These are phyloP conservation scores for Callorhinus ursinus DNA, from an alignment of 2,113 vertebrate species.

Conservation along the genomic window DNA sequence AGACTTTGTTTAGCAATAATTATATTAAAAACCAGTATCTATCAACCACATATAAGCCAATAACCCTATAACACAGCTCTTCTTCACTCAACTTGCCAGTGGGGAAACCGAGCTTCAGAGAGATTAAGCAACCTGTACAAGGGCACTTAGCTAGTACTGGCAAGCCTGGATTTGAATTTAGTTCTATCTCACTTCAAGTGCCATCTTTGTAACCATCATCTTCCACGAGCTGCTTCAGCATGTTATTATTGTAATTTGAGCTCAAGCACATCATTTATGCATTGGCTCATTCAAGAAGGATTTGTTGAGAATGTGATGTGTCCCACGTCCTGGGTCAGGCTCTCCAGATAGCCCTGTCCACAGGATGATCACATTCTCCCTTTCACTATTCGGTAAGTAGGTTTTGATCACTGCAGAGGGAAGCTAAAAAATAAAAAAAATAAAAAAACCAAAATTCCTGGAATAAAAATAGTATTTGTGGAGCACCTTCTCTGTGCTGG, in stretches of 20 bases:
- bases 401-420: neutral
- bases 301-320: neutral
- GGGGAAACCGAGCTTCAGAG: neutral
- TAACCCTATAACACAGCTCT: neutral
- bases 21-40: neutral
- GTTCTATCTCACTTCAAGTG: neutral
- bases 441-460: neutral
- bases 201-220: neutral
- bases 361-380: too few relatives aligned
- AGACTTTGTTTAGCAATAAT: neutral
- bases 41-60: neutral
- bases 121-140: neutral
- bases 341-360: neutral
- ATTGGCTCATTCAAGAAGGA: neutral
- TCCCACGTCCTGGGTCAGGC: rapidly evolving
- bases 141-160: too few relatives aligned
- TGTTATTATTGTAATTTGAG: neutral
- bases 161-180: neutral
- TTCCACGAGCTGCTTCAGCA: rapidly evolving
- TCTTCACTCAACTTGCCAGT: neutral
- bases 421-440: too few relatives aligned
- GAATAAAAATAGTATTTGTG: neutral
- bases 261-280: neutral
- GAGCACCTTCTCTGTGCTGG: neutral
- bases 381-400: neutral